Evolutionary conservation across 2,888 invertebrate species (phyloP).

Genomic region (Acleris holmiana): DNA sequence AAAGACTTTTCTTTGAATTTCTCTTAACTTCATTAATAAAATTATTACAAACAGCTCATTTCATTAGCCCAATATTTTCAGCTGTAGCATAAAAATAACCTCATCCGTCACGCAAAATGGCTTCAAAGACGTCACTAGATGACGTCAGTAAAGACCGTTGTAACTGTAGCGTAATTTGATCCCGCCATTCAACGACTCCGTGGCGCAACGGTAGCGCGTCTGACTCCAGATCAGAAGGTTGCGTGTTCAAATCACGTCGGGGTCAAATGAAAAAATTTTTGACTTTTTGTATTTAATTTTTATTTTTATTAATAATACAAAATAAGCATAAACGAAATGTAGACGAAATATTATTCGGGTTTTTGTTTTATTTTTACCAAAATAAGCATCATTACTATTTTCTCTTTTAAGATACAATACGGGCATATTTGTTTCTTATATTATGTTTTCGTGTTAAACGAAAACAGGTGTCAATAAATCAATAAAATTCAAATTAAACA

Average conservation of each 20-base stretch:
- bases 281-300: conserved; percentile 14
- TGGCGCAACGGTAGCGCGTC: conserved; percentile 96
- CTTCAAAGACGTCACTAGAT: conserved; percentile 33
- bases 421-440: background rate
- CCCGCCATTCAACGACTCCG: conserved; percentile 81
- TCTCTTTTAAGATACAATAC: no score
- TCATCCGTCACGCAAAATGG: conserved; percentile 9
- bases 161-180: conserved; percentile 8
- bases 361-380: background rate
- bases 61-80: conserved; percentile 2
- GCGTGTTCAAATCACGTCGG: conserved; percentile 99
- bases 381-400: no score
- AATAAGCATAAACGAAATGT: no score
- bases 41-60: background rate
- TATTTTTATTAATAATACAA: no score
- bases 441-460: background rate
- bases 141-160: conserved; percentile 23
- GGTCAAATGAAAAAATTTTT: conserved; percentile 90
- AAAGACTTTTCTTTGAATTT: no score
- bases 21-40: no score
- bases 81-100: conserved; percentile 23
- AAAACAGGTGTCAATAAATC: background rate
- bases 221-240: conserved; percentile 99
- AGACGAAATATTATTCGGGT: no score
- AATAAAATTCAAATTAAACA: background rate